A percentile compares a stretch with the other conserved stretches of the same genome.
phyloP scores from a whole-genome alignment of 2,797 vertebrate genomes.

The Parauchenoglanis punctatus region DNA sequence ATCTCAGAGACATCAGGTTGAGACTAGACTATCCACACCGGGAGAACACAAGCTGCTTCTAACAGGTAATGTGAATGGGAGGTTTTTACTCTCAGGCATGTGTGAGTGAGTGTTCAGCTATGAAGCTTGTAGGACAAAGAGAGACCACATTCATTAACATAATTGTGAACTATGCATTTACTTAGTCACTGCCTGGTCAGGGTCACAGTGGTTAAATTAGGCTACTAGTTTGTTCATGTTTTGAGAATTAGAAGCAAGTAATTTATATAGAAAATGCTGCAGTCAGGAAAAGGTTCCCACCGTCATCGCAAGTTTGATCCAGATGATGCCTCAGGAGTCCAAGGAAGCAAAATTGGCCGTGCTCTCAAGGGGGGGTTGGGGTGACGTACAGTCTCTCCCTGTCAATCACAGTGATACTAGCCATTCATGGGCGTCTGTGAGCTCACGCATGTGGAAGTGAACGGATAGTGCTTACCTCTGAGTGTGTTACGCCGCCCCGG shows the following conservation, averaged over 20 bases:
- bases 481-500: not conserved
- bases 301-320: not conserved
- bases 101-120: not conserved
- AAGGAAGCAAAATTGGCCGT: not conserved
- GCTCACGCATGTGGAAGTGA: not conserved
- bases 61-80: too few relatives aligned
- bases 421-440: not conserved
- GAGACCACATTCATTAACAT: not conserved
- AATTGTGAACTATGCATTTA: not conserved
- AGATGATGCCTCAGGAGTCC: not conserved
- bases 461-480: not conserved
- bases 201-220: not conserved
- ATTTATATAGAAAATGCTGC: not conserved
- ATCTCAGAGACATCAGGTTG: not conserved
- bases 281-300: not conserved
- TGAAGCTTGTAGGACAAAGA: not conserved
- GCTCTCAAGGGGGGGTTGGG: too few relatives aligned
- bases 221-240: not conserved
- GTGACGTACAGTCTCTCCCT: not conserved
- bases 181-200: not conserved
- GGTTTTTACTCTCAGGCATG: not conserved
- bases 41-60: too few relatives aligned
- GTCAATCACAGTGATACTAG: not conserved
- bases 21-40: not conserved
- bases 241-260: not conserved